A percentile compares a stretch with the other conserved stretches of the same genome.
phyloP scores from a whole-genome alignment of 2,888 invertebrate species.

The Disparrhopalites patrizii region DNA sequence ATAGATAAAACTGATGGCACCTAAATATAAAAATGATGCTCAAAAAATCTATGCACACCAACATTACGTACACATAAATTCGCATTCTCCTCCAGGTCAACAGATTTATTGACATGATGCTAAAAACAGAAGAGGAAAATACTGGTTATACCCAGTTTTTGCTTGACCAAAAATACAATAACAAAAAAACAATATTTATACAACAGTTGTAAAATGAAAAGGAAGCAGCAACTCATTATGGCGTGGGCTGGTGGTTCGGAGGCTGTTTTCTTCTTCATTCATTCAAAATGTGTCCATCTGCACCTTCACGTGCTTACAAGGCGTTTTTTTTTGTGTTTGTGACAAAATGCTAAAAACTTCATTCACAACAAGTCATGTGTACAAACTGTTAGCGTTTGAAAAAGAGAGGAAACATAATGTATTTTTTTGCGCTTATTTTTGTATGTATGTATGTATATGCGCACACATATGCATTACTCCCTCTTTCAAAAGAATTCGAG shows the following conservation, averaged over 20 bases:
- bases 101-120: neutral
- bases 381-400: too few species aligned
- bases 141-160: neutral
- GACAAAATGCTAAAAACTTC: too few species aligned
- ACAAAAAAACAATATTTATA: neutral
- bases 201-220: neutral
- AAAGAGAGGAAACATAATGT: neutral
- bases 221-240: neutral
- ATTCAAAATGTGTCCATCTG: neutral
- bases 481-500: too few species aligned
- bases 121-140: neutral
- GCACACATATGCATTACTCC: too few species aligned
- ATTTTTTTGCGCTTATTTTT: too few species aligned
- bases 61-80: neutral
- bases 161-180: neutral
- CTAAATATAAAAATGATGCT: neutral
- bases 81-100: neutral
- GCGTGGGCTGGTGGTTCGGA: too few species aligned
- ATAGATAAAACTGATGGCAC: neutral
- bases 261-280: too few species aligned
- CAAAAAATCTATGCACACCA: neutral
- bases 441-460: too few species aligned
- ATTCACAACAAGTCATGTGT: too few species aligned
- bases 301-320: neutral
- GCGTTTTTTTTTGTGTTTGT: neutral